Conservation (phyloP, 2,888 invertebrate species). For the Himalopsyche anomala region DNA sequence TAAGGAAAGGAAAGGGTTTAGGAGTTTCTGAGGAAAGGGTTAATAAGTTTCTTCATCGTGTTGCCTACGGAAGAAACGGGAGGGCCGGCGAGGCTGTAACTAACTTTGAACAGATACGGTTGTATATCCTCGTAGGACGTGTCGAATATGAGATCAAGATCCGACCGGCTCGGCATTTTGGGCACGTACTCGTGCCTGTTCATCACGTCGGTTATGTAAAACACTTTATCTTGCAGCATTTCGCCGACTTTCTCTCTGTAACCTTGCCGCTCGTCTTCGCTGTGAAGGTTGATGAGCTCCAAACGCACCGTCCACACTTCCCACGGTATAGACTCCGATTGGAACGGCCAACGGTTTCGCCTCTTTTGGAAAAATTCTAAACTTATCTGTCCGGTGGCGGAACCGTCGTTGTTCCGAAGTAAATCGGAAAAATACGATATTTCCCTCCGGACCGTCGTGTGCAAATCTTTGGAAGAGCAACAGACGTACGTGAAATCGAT, state of each 20-base stretch:
- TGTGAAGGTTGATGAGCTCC: constrained; percentile 89
- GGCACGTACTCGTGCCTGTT: constrained; percentile 97
- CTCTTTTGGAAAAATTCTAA: constrained; percentile 97
- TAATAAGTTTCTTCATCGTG: constrained; percentile 92
- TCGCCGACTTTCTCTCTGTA: constrained; percentile 93
- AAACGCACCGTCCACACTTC: constrained; percentile 98
- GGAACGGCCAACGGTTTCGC: constrained; percentile 92
- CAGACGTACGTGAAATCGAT: constrained; percentile 98
- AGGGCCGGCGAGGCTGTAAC: constrained; percentile 88
- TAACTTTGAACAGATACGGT: constrained; percentile 96
- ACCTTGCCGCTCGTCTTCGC: constrained; percentile 91
- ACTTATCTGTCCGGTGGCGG: constrained; percentile 90
- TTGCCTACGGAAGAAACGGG: constrained; percentile 89
- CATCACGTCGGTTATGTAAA: constrained; percentile 96
- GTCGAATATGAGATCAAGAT: constrained; percentile 96
- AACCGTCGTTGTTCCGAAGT: constrained; percentile 83
- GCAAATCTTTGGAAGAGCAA: constrained; percentile 89
- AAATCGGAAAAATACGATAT: constrained; percentile 88
- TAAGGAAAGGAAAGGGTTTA: constrained; percentile 45
- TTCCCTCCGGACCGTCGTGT: constrained; percentile 84
- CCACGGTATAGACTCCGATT: constrained; percentile 96
- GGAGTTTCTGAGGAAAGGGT: constrained; percentile 67
- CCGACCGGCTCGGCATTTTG: constrained; percentile 94
- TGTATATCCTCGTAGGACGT: constrained; percentile 95
- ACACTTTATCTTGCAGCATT: constrained; percentile 92